Conservation (phyloP, 2,888 invertebrate genomes). For the Acleris emargana region DNA sequence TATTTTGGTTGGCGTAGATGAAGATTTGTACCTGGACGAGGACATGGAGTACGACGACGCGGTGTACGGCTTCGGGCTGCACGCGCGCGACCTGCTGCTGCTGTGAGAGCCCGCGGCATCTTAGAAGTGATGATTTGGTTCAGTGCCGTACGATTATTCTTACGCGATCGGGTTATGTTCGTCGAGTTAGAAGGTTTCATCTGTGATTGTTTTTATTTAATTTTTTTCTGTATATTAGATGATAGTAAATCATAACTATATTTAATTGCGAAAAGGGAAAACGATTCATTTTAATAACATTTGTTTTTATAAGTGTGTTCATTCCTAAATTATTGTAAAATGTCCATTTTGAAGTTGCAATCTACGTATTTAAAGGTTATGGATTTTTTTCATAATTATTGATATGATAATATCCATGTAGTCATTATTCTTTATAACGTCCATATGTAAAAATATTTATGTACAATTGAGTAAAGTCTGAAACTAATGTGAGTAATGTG, state of each 20-base stretch:
- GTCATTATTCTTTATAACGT: conserved; percentile 47
- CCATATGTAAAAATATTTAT: conserved; percentile 53
- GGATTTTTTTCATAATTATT: conserved; percentile 48
- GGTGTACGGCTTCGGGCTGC: conserved; percentile 53
- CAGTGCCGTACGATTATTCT: conserved; percentile 23
- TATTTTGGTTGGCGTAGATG: conserved; percentile 49
- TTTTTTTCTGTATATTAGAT: conserved; percentile 31
- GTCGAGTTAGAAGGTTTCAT: conserved; percentile 28
- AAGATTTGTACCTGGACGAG: conserved; percentile 62
- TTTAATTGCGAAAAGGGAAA: conserved; percentile 24
- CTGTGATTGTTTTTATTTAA: conserved; percentile 37
- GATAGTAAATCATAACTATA: conserved; percentile 31
- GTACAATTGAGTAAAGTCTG: conserved; percentile 63
- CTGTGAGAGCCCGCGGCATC: conserved; percentile 40
- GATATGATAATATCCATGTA: conserved; percentile 42
- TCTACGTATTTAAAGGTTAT: conserved; percentile 52
- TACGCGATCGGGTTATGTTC: conserved; percentile 21
- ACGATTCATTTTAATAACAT: conserved; percentile 13
- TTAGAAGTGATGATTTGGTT: conserved; percentile 11
- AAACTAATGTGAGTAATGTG: conserved; percentile 48
- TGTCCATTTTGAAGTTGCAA: conserved; percentile 12
- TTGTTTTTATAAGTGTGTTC: not conserved
- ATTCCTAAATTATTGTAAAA: conserved; percentile 15
- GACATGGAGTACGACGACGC: conserved; percentile 60
- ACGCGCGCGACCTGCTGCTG: conserved; percentile 59